Conservation (phyloP, 1,140 invertebrate genomes). For the Hypsibius dujardini region DNA sequence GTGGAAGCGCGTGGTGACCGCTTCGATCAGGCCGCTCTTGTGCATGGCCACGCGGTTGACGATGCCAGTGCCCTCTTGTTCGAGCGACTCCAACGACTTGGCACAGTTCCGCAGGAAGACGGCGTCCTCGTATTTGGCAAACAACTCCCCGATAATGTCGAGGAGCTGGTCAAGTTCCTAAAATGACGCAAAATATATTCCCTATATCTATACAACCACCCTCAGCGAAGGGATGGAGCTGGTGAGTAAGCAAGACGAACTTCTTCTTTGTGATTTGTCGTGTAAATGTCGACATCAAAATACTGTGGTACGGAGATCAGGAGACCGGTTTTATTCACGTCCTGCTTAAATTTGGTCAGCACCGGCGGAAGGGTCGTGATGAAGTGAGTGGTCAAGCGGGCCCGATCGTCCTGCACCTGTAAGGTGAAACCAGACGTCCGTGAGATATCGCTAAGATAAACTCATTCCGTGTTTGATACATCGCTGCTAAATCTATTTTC, state of each 20-base stretch:
- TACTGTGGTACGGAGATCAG: slow-evolving; percentile 80
- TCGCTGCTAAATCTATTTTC: neutral
- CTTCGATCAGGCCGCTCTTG: neutral
- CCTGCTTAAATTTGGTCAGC: slow-evolving; percentile 81
- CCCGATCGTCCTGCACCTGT: slow-evolving; percentile 74
- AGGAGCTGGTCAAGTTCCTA: slow-evolving; percentile 53
- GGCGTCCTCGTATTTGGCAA: slow-evolving; percentile 69
- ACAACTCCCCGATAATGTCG: slow-evolving; percentile 57
- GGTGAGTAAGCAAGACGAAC: slow-evolving; percentile 29
- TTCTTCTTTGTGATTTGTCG: slow-evolving; percentile 74
- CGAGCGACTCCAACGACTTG: slow-evolving; percentile 21
- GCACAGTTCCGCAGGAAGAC: slow-evolving; percentile 46
- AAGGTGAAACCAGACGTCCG: neutral
- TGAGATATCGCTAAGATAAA: neutral
- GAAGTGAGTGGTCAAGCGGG: slow-evolving; percentile 82
- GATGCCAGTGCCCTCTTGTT: neutral
- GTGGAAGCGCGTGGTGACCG: neutral
- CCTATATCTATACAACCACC: neutral
- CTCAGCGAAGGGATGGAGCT: slow-evolving; percentile 14
- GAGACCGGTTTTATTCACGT: slow-evolving; percentile 88
- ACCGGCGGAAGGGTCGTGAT: slow-evolving; percentile 72
- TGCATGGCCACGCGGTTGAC: slow-evolving; percentile 9
- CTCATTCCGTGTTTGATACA: neutral
- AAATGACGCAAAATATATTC: slow-evolving; percentile 22
- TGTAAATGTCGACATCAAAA: slow-evolving; percentile 90